Base-by-base conservation (phyloP, 2,888 invertebrate species). In the Tribolium freemani region DNA sequence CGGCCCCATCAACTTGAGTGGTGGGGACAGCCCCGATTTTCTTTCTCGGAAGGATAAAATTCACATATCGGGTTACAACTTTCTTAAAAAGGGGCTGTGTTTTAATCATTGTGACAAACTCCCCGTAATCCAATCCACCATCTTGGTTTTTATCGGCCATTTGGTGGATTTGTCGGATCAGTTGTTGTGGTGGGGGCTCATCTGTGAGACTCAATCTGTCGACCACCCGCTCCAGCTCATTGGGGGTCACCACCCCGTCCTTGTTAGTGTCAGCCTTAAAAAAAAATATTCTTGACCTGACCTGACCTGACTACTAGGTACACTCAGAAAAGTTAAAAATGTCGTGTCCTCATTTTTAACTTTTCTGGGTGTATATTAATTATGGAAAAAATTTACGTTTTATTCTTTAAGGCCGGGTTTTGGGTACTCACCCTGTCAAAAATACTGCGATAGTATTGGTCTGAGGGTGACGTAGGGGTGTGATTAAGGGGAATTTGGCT, bases 61-160 rank as follows among this genome's bases (percentile, higher is more conserved):
- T 74, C 0, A 91, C 88, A 74, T 91, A 92, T 84, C 89, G 87
- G 20, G 90, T 90, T 13, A 91, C 87, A 76, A 90, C 89, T 69
- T 90, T 90, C 0, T 90, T 91, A 73, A 92, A 91, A 4, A 91
- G 87, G 5, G 89, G 89, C 78, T 90, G 89, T 76, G 91, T 83
- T 61, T 89, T 88, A 86, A 91, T 90, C 91, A 93, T 91, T 30
- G 89, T 89, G 16, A 92, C 89, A 77, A 93, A 93, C 86, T 94
- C 93, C 11, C 88, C 87, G 79, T 91, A 92, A 80, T 92, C 91
- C 64, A 94, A 86, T 75, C 88, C 89, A 0, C 93, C 93, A 30
- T 92, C 91, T 75, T 88, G 87, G 81, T 93, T 89, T 31, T 83
- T 76, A 84, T 94, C 94, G 0, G 90, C 90, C 57, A 90, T 87